These are phyloP conservation scores for Mungos mungo DNA, from an alignment of 2,113 vertebrate species.

Conservation along the genomic window DNA sequence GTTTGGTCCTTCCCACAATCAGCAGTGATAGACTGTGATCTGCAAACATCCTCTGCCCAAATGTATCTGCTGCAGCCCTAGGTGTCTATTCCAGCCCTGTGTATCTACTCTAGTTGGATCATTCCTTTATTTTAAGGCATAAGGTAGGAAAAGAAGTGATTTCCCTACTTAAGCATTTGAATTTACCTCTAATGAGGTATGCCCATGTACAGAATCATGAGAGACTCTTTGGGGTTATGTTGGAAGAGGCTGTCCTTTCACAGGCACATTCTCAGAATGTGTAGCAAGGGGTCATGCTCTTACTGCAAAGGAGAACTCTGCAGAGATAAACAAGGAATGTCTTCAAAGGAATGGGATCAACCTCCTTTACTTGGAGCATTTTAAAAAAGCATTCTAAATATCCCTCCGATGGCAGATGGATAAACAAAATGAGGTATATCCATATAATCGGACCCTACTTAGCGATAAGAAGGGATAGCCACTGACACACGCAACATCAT, in stretches of 20 bases:
- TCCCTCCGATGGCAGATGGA: not conserved
- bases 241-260: not conserved
- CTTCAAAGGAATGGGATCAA: not conserved
- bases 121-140: not conserved
- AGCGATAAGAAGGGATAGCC: not conserved
- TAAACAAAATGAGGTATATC: not conserved
- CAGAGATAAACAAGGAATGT: not conserved
- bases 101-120: not conserved
- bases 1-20: not conserved
- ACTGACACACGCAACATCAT: rapidly evolving
- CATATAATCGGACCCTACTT: too few relatives aligned
- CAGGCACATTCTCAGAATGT: not conserved
- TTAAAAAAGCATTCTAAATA: not conserved
- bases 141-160: not conserved
- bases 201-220: not conserved
- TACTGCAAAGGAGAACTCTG: not conserved
- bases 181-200: not conserved
- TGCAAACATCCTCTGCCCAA: not conserved
- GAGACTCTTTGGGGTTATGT: not conserved
- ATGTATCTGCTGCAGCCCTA: not conserved
- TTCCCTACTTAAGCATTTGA: not conserved
- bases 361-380: not conserved
- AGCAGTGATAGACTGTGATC: not conserved
- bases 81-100: not conserved
- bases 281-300: not conserved